Evolutionary conservation across 2,797 vertebrate genomes (phyloP).

Genomic region (Carcharodon carcharias): DNA sequence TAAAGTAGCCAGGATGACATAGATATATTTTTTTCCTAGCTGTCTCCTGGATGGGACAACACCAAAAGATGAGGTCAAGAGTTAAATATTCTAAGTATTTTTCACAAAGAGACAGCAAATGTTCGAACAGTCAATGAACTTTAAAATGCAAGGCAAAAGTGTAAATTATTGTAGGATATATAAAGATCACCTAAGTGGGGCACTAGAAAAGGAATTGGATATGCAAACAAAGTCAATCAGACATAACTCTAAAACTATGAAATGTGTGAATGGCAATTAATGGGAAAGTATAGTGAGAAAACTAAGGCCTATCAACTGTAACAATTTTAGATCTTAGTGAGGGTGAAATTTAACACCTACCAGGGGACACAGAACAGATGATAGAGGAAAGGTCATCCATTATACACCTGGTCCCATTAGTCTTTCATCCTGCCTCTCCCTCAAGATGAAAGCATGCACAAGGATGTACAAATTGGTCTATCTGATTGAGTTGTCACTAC

Average conservation of each 20-base stretch:
- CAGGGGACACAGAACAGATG: neutral
- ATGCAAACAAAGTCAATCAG: neutral
- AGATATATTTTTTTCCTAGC: too few species aligned
- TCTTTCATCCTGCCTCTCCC: neutral
- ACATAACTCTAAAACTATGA: neutral
- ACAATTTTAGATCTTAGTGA: neutral
- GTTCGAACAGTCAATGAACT: neutral
- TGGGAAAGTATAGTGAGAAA: neutral
- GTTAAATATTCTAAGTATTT: neutral
- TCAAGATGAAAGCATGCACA: neutral
- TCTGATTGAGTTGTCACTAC: neutral
- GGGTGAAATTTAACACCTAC: neutral
- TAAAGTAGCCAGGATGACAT: too few species aligned
- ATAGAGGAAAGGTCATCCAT: neutral
- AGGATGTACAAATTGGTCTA: neutral
- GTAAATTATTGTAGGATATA: neutral
- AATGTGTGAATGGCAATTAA: neutral
- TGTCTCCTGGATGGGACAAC: too few species aligned
- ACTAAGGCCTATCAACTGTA: neutral
- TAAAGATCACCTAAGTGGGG: neutral
- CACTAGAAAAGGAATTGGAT: neutral
- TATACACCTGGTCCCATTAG: neutral
- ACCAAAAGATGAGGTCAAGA: neutral
- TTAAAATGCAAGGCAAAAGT: neutral
- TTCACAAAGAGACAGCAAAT: neutral